A percentile compares a stretch with the other conserved stretches of the same genome.
phyloP scores from a whole-genome alignment of 2,113 vertebrate species.

The Myrmecophaga tridactyla region DNA sequence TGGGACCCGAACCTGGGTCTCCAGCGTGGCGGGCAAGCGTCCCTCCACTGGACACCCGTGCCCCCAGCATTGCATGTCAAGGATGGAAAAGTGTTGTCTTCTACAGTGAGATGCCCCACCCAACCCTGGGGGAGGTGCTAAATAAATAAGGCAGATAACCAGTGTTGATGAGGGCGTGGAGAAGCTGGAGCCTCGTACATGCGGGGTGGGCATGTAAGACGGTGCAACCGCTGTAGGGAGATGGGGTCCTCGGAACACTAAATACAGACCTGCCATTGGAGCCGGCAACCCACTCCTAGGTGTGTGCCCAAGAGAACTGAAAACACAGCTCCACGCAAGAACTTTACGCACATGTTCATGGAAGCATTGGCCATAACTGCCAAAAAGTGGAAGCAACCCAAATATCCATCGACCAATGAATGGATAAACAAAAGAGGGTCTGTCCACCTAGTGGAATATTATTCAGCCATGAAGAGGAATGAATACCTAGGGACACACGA shows the following conservation, averaged over 20 bases:
- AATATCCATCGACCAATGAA: accelerated
- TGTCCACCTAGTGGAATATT: accelerated
- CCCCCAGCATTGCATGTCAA: no score
- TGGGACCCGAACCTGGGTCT: no score
- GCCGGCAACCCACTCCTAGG: not conserved
- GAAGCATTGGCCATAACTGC: not conserved
- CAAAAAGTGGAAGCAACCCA: not conserved
- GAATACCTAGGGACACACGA: not conserved
- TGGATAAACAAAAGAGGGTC: no score
- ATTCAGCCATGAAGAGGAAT: not conserved
- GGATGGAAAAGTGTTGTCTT: not conserved
- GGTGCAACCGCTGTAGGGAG: not conserved
- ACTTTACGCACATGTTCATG: no score
- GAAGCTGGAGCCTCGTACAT: no score
- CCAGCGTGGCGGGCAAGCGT: no score
- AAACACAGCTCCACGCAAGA: not conserved
- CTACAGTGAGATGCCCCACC: not conserved
- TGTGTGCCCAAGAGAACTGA: not conserved
- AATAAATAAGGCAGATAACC: not conserved
- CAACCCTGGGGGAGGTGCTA: not conserved
- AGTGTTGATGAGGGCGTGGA: not conserved
- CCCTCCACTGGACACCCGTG: no score
- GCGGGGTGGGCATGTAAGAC: not conserved
- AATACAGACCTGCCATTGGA: not conserved
- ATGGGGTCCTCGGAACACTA: not conserved